Conservation (phyloP, 2,797 vertebrate genomes). For the Phrynocephalus forsythii region DNA sequence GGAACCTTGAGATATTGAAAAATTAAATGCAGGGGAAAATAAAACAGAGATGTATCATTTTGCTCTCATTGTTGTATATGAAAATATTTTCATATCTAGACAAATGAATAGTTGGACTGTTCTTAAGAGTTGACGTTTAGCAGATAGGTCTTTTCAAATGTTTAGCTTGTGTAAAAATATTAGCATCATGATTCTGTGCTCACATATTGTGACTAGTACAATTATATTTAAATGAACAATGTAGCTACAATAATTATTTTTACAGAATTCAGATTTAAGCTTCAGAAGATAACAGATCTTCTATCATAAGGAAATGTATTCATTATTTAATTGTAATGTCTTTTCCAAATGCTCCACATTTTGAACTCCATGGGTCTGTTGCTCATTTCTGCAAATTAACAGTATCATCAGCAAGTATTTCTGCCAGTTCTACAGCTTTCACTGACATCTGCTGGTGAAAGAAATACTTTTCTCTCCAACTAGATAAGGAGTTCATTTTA, state of each 20-base stretch:
- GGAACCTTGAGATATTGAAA: neutral
- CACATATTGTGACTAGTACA: neutral
- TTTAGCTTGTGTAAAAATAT: too few species aligned
- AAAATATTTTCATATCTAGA: neutral
- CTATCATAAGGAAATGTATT: neutral
- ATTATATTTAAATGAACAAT: neutral
- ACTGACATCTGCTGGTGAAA: constrained; percentile 72
- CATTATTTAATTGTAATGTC: neutral
- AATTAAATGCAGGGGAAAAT: neutral
- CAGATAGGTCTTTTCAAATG: too few species aligned
- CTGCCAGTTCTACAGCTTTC: constrained; percentile 59
- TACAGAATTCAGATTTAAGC: neutral
- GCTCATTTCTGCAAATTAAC: neutral
- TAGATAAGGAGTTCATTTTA: rapidly evolving
- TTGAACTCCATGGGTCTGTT: neutral
- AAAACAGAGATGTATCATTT: neutral
- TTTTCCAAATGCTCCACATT: neutral
- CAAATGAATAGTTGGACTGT: too few species aligned
- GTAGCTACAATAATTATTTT: neutral
- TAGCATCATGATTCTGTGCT: too few species aligned
- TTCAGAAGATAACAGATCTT: neutral
- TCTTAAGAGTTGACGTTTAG: too few species aligned
- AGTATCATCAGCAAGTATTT: neutral
- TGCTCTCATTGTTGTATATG: too few species aligned
- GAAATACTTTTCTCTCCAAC: neutral